Percentiles rank a stretch among this genome's conserved stretches.
Conservation (phyloP, 2,113 vertebrate species). For the Grammomys dolichurus region DNA sequence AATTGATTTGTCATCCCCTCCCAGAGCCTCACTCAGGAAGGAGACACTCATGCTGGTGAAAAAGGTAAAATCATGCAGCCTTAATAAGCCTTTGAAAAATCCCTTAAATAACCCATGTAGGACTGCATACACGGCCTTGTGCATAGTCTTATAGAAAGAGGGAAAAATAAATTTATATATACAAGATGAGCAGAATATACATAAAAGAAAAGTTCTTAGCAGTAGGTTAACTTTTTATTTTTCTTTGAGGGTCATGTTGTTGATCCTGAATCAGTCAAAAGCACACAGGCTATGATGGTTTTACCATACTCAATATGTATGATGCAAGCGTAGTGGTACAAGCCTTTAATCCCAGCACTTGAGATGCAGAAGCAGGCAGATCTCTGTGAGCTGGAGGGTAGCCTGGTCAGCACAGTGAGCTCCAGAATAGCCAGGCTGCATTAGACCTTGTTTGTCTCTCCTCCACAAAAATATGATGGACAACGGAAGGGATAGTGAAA, state of each 20-base stretch:
- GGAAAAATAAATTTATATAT: neutral
- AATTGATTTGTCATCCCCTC: neutral
- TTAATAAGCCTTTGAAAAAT: neutral
- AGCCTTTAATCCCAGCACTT: neutral
- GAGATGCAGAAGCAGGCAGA: neutral
- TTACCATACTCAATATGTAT: neutral
- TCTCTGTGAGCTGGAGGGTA: neutral
- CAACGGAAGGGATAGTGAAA: neutral
- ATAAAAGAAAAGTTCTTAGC: neutral
- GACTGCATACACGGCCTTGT: neutral
- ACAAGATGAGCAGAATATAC: neutral
- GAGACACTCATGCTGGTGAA: neutral
- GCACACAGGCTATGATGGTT: neutral
- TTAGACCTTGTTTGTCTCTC: neutral
- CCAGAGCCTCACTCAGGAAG: neutral
- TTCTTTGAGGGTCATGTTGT: neutral
- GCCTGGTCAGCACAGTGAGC: neutral
- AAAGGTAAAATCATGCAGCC: neutral
- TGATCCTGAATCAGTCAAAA: neutral
- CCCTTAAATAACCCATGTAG: neutral
- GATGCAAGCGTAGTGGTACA: neutral
- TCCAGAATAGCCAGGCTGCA: neutral
- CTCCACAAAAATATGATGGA: neutral
- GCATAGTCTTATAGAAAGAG: neutral
- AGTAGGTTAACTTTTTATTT: neutral